Base-by-base conservation (phyloP, 2,888 invertebrate species). In the Epirrhoe tristata region DNA sequence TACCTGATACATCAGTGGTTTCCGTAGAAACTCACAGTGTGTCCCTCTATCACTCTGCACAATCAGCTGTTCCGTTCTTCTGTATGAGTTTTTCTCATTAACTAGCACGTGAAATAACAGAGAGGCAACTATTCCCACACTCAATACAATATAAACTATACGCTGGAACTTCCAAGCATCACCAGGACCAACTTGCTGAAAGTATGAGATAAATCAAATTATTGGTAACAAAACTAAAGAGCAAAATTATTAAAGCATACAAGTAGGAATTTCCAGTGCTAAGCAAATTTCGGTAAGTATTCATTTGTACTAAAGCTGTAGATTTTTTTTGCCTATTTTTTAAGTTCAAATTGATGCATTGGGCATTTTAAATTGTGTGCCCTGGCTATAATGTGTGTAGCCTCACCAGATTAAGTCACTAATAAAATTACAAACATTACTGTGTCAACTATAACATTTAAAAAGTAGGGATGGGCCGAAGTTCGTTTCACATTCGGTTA, bases 101-200 rank as follows among this genome's bases (percentile, higher is more conserved):
- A 97, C 95, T 63, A 94, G 93, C 7, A 95, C 55, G 81, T 98
- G 98, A 83, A 98, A 98, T 39, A 97, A 74, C 1, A 96, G 58
- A 0, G 97, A 95, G 64, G 96, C 94, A 17, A 95, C 4, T 0
- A 90, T 74, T 4, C 98, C 96, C 59, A 96, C 84, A 16, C 92
- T 93, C 63, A 97, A 83, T 6, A 96, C 96, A 69, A 96, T 94
- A 74, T 96, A 94, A 36, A 97, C 96, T 56, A 97, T 94, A 74
- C 94, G 90, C 79, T 95, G 95, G 84, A 97, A 97, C 79, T 96
- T 96, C 77, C 93, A 86, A 8, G 90, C 94, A 88, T 97, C 96
- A 16, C 85, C 81, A 5, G 96, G 95, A 0, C 96, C 95, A 63
- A 96, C 94, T 91, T 95, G 95, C 81, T 94, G 78, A 24, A 84